phyloP scores from a whole-genome alignment of 2,797 vertebrate species.

The Acanthornis magna region DNA sequence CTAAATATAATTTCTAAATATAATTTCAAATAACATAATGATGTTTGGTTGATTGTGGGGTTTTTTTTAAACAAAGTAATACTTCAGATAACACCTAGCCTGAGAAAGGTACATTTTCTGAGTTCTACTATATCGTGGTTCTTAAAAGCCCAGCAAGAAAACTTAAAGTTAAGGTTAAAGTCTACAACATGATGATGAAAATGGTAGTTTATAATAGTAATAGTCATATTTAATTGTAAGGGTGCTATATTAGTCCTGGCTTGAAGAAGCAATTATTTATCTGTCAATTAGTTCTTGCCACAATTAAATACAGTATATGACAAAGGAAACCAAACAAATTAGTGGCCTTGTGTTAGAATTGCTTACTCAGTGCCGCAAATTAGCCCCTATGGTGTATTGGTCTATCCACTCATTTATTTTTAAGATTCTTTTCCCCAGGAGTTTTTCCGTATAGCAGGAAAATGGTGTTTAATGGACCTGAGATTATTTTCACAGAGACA shows the following conservation, averaged over 20 bases:
- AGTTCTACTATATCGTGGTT: not conserved
- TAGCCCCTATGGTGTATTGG: not conserved
- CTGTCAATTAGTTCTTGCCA: not conserved
- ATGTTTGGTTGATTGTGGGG: fast-evolving
- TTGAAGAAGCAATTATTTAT: not conserved
- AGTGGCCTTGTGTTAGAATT: not conserved
- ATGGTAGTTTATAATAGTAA: not conserved
- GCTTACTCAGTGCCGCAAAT: not conserved
- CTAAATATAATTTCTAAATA: not conserved
- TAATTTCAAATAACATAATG: no score
- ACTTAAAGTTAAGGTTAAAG: not conserved
- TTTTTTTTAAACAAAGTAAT: not conserved
- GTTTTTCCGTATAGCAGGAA: not conserved
- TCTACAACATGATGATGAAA: not conserved
- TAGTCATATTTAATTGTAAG: not conserved
- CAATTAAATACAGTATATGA: not conserved
- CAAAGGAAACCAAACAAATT: not conserved
- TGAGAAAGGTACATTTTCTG: not conserved
- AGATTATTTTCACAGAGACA: not conserved
- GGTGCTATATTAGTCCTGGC: not conserved
- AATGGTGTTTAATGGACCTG: not conserved
- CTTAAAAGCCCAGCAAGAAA: not conserved
- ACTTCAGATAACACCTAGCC: not conserved
- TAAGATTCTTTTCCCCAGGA: not conserved
- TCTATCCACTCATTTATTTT: slow-evolving; percentile 26